A percentile compares a stretch with the other conserved stretches of the same genome.
These are phyloP conservation scores for Cheilinus undulatus DNA, from an alignment of 2,113 vertebrate species.

Conservation along the genomic window DNA sequence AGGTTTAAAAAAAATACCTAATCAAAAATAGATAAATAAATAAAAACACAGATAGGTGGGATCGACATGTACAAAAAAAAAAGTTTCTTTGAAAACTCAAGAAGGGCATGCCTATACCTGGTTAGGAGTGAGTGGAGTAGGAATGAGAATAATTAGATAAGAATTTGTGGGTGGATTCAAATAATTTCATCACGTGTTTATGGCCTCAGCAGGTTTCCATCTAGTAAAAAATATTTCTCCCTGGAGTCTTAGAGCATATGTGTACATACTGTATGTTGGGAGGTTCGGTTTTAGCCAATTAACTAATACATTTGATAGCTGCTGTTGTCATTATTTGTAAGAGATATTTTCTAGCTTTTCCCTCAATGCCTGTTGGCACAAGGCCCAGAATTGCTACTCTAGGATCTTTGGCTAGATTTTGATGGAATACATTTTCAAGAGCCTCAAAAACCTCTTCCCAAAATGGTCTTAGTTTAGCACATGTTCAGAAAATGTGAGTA, in stretches of 20 bases:
- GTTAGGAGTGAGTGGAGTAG: too few relatives aligned
- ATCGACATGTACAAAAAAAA: too few relatives aligned
- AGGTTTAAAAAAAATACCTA: too few relatives aligned
- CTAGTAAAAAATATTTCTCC: not conserved
- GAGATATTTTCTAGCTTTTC: not conserved
- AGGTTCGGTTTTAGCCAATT: not conserved
- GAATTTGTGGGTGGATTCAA: too few relatives aligned
- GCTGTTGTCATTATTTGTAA: not conserved
- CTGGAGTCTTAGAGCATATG: not conserved
- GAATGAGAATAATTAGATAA: too few relatives aligned
- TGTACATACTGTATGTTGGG: not conserved
- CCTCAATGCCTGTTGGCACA: not conserved
- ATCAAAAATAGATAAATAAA: too few relatives aligned
- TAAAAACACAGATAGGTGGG: too few relatives aligned
- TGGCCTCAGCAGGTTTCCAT: not conserved
- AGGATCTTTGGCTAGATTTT: not conserved
- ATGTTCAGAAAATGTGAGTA: too few relatives aligned
- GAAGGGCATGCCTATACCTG: too few relatives aligned
- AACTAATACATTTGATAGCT: not conserved
- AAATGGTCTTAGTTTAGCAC: too few relatives aligned
- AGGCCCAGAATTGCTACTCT: not conserved
- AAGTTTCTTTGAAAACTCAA: too few relatives aligned
- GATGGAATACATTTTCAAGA: not conserved
- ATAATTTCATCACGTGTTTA: too few relatives aligned
- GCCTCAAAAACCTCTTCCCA: not conserved